Percentiles rank a stretch among this genome's conserved stretches.
These are phyloP conservation scores for Dryobota labecula DNA, from an alignment of 2,888 invertebrate species.

Conservation along the genomic window DNA sequence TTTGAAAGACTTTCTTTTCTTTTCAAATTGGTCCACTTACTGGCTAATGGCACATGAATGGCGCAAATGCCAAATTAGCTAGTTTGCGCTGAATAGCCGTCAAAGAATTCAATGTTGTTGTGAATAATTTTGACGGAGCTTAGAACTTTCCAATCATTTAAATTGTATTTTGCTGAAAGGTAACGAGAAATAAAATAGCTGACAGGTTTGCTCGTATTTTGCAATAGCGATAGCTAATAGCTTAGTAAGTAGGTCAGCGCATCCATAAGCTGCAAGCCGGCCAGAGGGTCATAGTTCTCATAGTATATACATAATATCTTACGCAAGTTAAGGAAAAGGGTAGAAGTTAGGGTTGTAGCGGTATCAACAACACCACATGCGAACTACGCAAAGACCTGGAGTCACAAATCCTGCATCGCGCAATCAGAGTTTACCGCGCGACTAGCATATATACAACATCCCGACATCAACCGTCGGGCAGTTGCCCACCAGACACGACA, in stretches of 20 bases:
- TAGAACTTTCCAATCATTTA: slow-evolving; percentile 20
- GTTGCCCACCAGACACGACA: too few species aligned
- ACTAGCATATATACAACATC: too few species aligned
- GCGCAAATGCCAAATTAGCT: slow-evolving; percentile 34
- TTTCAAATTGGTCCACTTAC: slow-evolving; percentile 49
- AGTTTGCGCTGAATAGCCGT: slow-evolving; percentile 26
- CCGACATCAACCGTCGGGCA: too few species aligned
- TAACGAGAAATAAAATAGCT: slow-evolving; percentile 29
- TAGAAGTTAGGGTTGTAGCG: too few species aligned
- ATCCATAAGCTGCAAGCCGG: slow-evolving; percentile 26
- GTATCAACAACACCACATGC: too few species aligned
- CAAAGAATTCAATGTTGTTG: not conserved
- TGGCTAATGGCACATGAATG: slow-evolving; percentile 38
- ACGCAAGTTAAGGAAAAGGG: not conserved
- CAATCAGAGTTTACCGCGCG: too few species aligned
- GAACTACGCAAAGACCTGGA: too few species aligned
- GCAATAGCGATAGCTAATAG: slow-evolving; percentile 15
- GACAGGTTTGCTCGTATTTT: slow-evolving; percentile 1
- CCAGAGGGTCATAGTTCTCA: slow-evolving; percentile 9
- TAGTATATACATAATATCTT: not conserved
- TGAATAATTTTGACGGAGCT: slow-evolving; percentile 17
- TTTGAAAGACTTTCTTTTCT: slow-evolving; percentile 59
- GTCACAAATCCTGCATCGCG: too few species aligned
- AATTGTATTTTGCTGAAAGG: slow-evolving; percentile 12
- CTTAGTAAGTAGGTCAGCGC: slow-evolving; percentile 24